These are phyloP conservation scores for Alaudala cheleensis DNA, from an alignment of 2,113 vertebrate species.

Conservation along the genomic window DNA sequence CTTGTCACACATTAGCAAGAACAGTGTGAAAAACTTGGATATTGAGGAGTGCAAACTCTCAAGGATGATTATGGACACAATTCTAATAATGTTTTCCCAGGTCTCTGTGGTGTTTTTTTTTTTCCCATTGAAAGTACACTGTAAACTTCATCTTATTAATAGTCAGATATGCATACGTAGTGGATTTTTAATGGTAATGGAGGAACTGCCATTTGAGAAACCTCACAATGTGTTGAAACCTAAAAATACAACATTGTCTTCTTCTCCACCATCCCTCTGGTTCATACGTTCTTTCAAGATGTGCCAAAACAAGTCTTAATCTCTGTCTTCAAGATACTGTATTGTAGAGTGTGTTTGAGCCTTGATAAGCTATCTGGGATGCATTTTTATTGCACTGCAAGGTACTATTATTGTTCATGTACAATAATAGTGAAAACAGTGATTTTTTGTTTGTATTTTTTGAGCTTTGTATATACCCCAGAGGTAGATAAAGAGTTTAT, in stretches of 20 bases:
- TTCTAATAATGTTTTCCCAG: background rate
- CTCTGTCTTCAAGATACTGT: slow-evolving; percentile 11
- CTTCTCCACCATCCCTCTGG: background rate
- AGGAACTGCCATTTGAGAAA: slow-evolving; percentile 30
- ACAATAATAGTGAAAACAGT: slow-evolving; percentile 12
- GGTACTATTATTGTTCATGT: slow-evolving; percentile 39
- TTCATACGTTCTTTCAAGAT: slow-evolving; percentile 33
- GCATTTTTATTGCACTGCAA: slow-evolving; percentile 35
- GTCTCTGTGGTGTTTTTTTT: slow-evolving; percentile 48
- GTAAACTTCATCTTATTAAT: slow-evolving; percentile 36
- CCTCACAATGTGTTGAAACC: background rate
- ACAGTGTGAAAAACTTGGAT: background rate
- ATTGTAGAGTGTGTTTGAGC: background rate
- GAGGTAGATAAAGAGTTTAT: slow-evolving; percentile 60
- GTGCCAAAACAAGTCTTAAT: slow-evolving; percentile 56
- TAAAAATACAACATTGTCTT: slow-evolving; percentile 44
- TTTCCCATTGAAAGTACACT: background rate
- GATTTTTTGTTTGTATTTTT: slow-evolving; percentile 54
- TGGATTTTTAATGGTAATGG: slow-evolving; percentile 22
- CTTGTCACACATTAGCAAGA: background rate
- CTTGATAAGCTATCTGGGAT: slow-evolving; percentile 20
- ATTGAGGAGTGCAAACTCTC: background rate
- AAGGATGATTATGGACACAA: background rate
- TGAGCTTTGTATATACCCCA: slow-evolving; percentile 17
- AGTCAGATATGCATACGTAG: background rate